phyloP scores from a whole-genome alignment of 1,140 invertebrate species.

The Radopholus similis region DNA sequence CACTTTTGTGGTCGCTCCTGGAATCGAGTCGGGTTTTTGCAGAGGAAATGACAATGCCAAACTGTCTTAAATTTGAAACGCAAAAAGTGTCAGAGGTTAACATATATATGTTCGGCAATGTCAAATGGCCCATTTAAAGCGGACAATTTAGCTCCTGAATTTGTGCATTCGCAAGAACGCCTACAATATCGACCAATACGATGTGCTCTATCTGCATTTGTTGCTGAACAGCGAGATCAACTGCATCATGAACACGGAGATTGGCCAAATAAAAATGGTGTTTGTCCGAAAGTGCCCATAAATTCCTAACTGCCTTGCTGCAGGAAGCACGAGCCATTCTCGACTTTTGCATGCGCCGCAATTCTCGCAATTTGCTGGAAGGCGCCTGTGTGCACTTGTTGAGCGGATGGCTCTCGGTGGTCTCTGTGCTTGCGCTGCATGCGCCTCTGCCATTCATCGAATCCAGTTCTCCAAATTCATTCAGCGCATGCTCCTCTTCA shows the following conservation, averaged over 20 bases:
- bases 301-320: conserved; percentile 6
- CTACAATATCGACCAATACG: conserved; percentile 31
- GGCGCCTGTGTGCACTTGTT: conserved; percentile 36
- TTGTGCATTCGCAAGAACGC: conserved; percentile 36
- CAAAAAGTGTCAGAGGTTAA: conserved; percentile 27
- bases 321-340: conserved; percentile 28
- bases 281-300: not conserved
- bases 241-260: conserved; percentile 36
- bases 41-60: conserved; percentile 13
- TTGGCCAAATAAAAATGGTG: conserved; percentile 19
- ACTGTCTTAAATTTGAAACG: conserved; percentile 31
- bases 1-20: conserved; percentile 30
- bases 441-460: conserved; percentile 31
- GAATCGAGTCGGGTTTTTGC: conserved; percentile 24
- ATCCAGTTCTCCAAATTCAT: conserved; percentile 1
- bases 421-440: conserved; percentile 31
- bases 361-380: conserved; percentile 35
- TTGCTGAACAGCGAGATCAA: conserved; percentile 32
- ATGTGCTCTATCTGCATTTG: conserved; percentile 30
- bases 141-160: conserved; percentile 21
- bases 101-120: conserved; percentile 14
- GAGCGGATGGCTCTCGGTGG: conserved; percentile 31
- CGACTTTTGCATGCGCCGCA: conserved; percentile 19
- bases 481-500: not conserved
- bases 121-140: not conserved